phyloP scores from a whole-genome alignment of 1,140 invertebrate species.

The Orchesella cincta region DNA sequence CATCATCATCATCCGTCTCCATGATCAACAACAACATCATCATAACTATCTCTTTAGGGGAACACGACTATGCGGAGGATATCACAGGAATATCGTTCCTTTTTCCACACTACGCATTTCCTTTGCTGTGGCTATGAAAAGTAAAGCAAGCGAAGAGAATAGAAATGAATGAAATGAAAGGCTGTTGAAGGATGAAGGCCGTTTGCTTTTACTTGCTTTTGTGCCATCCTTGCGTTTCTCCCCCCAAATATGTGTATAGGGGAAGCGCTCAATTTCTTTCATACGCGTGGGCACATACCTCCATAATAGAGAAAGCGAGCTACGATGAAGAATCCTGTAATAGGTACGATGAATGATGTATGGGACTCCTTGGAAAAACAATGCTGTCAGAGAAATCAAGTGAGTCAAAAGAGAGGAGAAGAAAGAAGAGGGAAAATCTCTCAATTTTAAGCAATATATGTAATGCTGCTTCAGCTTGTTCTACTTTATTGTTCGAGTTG shows the following conservation, averaged over 20 bases:
- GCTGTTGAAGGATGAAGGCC: conserved; percentile 4
- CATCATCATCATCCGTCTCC: no score
- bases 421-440: background rate
- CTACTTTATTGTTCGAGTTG: background rate
- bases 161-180: conserved; percentile 1
- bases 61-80: no score
- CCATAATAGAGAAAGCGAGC: background rate
- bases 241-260: background rate
- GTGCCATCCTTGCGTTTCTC: background rate
- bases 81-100: no score
- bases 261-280: background rate
- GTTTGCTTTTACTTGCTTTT: conserved; percentile 8
- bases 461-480: background rate
- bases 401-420: background rate
- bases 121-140: no score
- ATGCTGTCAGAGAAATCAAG: conserved; percentile 28
- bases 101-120: no score
- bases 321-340: conserved; percentile 8
- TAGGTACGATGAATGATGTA: conserved; percentile 30
- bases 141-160: no score
- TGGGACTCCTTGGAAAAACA: conserved; percentile 26
- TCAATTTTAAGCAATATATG: background rate
- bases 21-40: no score
- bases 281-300: no score
- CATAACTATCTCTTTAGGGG: no score